Base-by-base conservation (phyloP, 2,797 vertebrate species). In the Nannoperca obscura region DNA sequence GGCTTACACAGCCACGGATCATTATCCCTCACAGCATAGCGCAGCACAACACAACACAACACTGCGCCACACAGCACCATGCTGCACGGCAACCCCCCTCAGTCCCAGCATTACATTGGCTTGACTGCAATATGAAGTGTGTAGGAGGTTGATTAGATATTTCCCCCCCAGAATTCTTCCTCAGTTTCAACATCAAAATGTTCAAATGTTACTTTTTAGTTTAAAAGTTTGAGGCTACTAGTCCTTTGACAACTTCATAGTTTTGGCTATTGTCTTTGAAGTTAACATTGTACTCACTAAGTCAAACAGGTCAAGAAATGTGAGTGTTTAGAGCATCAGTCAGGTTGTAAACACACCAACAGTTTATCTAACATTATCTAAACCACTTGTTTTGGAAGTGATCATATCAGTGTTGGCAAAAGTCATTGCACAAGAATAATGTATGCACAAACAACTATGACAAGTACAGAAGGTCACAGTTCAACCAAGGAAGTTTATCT, bases 1-100 rank as follows among this genome's bases (percentile, higher is more conserved):
- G 91, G 90, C 90, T 91, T 91, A 92, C 91, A 93, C 80, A 91
- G 88, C 81, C 86, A 94, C 70, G 94, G 91, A 93, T 95, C 94
- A 94, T 95, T 94, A 94, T 94, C 89, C 87, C 85, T 88, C 80
- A 77, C 90, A 92, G 88, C 91, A 87, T 55, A 75, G 58, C 74
- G 61, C 78, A 65, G 68, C 84, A 71, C 86, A 83, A n/a, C 82
- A 65, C 63, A 66, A 70, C 82, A 83, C 84, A 74, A 58, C 80
- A 59, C 65, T 15, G 73, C 57, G 7, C 86, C 7, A 69, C 85
- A 70, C 50, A 80, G 78, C 74, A 59, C 58, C 75, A 58, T 15
- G 53, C 82, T 70, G 78, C 82, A 86, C 63, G 5, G 53, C 88
- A 79, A 78, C 79, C 67, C 83, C 36, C 82, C 88, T 80, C 80